Conservation (phyloP, 2,888 invertebrate genomes). For the Leptinotarsa tumamoca region DNA sequence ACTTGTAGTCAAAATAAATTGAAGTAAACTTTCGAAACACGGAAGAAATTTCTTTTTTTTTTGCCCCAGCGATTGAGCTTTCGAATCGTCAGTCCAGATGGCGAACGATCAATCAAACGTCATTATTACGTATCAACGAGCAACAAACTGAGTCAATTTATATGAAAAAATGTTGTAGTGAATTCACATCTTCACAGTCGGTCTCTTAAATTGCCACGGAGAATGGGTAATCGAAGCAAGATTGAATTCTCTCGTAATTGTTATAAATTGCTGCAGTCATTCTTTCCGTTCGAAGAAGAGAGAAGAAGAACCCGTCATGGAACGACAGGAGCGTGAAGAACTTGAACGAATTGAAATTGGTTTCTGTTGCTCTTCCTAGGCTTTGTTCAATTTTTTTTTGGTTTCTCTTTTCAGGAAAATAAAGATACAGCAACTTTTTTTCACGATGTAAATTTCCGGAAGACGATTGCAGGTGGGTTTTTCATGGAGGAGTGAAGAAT, state of each 20-base stretch:
- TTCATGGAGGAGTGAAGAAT: too few species aligned
- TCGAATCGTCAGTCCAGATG: background rate
- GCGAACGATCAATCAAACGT: conserved; percentile 35
- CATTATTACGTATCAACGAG: conserved; percentile 36
- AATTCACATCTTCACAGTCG: conserved; percentile 41
- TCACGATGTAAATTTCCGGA: too few species aligned
- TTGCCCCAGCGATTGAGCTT: background rate
- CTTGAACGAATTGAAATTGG: background rate
- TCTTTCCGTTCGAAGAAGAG: background rate
- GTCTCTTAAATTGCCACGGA: conserved; percentile 39
- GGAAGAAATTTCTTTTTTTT: background rate
- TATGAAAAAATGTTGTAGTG: conserved; percentile 28
- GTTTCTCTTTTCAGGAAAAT: background rate
- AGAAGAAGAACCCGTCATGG: background rate
- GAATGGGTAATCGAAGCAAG: conserved; percentile 43
- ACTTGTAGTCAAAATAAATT: too few species aligned
- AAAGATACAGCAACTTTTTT: too few species aligned
- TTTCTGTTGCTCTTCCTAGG: background rate
- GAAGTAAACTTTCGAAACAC: background rate
- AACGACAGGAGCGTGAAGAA: background rate
- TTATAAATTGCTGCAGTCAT: conserved; percentile 27
- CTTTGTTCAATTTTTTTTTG: background rate
- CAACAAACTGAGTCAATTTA: conserved; percentile 39
- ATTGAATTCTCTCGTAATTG: conserved; percentile 40
- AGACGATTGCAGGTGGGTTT: too few species aligned